Evolutionary conservation across 2,797 vertebrate genomes (phyloP), one percentile per base, ranked within the genome.

Genomic region (Brachyrhaphis roseni): DNA sequence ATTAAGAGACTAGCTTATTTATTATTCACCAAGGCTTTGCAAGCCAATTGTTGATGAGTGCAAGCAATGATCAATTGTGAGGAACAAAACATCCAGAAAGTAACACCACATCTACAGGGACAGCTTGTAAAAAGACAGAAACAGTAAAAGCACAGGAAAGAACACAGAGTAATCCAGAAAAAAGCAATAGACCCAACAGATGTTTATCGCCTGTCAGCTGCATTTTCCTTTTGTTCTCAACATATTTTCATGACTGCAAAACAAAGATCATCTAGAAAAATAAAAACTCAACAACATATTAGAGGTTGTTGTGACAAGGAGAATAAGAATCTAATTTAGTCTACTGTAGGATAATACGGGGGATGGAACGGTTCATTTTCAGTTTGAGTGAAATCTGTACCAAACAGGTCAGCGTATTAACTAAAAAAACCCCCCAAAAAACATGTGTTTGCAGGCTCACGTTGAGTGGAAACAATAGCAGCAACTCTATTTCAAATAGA

Each of bases 151-250:
- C 43, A 64, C 57, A 76, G 31, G 81, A 72, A 84, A 39, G 73
- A 71, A 70, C 71, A 51, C 23, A 46, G n/a, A 83, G 72, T 72
- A 89, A 88, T 83, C 72, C 79, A 81, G n/a, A 20, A 59, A 82
- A 74, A 83, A 82, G 82, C n/a, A 43, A 55, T 81, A 41, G 70
- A 87, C 57, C 82, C 49, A 70, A 82, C 88, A 82, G 45, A 77
- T 39, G 16, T 23, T 10, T 68, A 79, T 62, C 49, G 74, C 84
- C 82, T 84, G 78, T 82, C 64, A 80, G 59, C 83, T 80, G 78
- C 84, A 80, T 88, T 34, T 34, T 90, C 74, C 85, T 79, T 78
- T 59, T 71, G 41, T 51, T 81, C 46, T 80, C 36, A 41, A 82
- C 68, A 82, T 51, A 78, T 47, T 82, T 71, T 28, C 49, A 76